Percentiles rank a stretch among this genome's conserved stretches.
These are phyloP conservation scores for Sesamia inferens DNA, from an alignment of 2,888 invertebrate genomes.

Conservation along the genomic window DNA sequence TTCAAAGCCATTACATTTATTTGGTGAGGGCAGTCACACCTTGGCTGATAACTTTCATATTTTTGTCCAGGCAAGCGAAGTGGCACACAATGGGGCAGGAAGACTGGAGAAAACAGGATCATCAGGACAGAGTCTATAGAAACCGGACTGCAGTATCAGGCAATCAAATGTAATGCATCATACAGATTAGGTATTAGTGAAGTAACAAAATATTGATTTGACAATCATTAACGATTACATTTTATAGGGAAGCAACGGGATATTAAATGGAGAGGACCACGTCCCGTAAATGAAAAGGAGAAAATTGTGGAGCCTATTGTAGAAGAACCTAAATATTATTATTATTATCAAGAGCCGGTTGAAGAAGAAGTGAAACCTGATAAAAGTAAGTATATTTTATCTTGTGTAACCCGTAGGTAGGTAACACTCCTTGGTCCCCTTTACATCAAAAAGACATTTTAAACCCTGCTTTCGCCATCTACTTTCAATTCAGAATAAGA, in stretches of 20 bases:
- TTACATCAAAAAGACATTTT: not conserved
- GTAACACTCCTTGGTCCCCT: not conserved
- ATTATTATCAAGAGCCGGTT: not conserved
- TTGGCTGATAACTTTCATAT: slow-evolving; percentile 2
- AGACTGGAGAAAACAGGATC: slow-evolving; percentile 26
- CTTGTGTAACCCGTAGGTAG: too few species aligned
- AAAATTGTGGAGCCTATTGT: not conserved
- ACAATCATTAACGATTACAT: not conserved
- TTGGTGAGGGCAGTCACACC: not conserved
- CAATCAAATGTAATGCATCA: slow-evolving; percentile 29
- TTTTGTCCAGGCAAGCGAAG: slow-evolving; percentile 9
- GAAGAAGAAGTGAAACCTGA: slow-evolving; percentile 6
- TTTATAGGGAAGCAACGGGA: slow-evolving; percentile 34
- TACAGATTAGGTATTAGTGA: not conserved
- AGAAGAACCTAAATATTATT: not conserved
- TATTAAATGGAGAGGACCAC: slow-evolving; percentile 27
- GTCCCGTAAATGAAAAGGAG: not conserved
- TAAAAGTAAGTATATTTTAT: slow-evolving; percentile 23
- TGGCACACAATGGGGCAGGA: too few species aligned
- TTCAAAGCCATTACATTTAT: not conserved
- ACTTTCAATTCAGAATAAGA: too few species aligned
- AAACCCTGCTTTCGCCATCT: too few species aligned
- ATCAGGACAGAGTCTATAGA: not conserved
- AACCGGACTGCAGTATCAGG: slow-evolving; percentile 5
- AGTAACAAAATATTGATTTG: not conserved